Base-by-base conservation (phyloP, 2,888 invertebrate genomes). In the Thecophora atra region DNA sequence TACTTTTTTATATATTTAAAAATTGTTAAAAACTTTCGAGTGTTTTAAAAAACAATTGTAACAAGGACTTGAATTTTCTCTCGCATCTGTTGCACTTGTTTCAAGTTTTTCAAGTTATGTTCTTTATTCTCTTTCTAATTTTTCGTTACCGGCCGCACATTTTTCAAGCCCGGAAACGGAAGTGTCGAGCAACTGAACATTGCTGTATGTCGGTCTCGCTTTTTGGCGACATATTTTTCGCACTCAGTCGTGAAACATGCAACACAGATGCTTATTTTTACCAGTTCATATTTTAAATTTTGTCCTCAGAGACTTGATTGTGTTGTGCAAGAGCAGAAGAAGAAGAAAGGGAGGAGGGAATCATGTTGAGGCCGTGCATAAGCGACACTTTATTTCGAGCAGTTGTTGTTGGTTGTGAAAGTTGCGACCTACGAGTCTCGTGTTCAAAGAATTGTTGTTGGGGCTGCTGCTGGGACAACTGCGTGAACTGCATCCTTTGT, bases 251-350 rank as follows among this genome's bases (percentile, higher is more conserved):
- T 72, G 71, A 73, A 77, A 77, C 77, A 78, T 77, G 77, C 77
- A 77, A 77, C 78, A 76, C 79, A 78, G 77, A 75, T 77, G 79
- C 74, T 78, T 76, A 74, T 72, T 74, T 75, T 77, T 70, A 58
- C 64, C 26, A 67, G 54, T 67, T 56, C 30, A 67, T 56, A 54
- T 67, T 67, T 54, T 67, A 68, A 72, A 71, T 56, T 72, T 72
- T 44, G 30, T 24, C 52, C 13, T 19, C 2, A 64, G 47, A 47
- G 60, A n/a, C 17, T 63, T n/a, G 19, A 5, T 17, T 37, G 63
- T 4, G 24, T 3, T 24, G 8, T 24, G 19, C 5, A 52, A 17
- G 5, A 62, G 28, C 6, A 30, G 19, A n/a, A n/a, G 37, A 26
- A 17, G 30, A n/a, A 28, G 56, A 8, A 24, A 24, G 21, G 26